phyloP scores from a whole-genome alignment of 2,797 vertebrate genomes.

The Lepus townsendii region DNA sequence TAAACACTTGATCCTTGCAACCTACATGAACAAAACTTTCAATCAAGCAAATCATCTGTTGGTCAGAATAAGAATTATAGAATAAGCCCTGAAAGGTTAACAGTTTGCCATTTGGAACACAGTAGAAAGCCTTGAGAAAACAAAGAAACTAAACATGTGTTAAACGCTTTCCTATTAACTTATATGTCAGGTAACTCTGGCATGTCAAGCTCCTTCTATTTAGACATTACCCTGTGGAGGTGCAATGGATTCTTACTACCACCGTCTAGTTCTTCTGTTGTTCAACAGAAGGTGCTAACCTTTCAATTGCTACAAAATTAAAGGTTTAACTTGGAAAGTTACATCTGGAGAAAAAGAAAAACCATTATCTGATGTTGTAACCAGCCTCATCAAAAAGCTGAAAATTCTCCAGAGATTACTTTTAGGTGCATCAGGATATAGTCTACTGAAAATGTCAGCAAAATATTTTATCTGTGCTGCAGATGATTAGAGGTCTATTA shows the following conservation, averaged over 20 bases:
- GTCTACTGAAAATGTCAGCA: constrained; percentile 61
- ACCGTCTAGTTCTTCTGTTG: constrained; percentile 58
- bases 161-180: constrained; percentile 79
- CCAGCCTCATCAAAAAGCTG: constrained; percentile 56
- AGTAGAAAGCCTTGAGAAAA: constrained; percentile 73
- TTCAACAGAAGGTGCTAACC: constrained; percentile 76
- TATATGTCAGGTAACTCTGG: constrained; percentile 64
- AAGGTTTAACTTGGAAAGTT: constrained; percentile 62
- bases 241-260: constrained; percentile 64
- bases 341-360: constrained; percentile 68
- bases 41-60: constrained; percentile 71
- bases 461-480: constrained; percentile 44
- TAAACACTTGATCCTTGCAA: constrained; percentile 69
- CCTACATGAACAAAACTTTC: constrained; percentile 71
- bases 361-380: constrained; percentile 37
- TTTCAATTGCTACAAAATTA: constrained; percentile 81
- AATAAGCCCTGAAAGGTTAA: constrained; percentile 76
- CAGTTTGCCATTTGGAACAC: constrained; percentile 71
- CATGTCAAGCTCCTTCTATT: constrained; percentile 64
- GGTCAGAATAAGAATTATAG: constrained; percentile 73
- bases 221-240: constrained; percentile 48
- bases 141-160: constrained; percentile 69
- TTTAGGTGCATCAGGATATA: background rate
- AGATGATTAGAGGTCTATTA: constrained; percentile 31
- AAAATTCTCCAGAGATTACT: constrained; percentile 56